Evolutionary conservation across 1,140 invertebrate species (phyloP).

Genomic region (Drosophila biarmipes): DNA sequence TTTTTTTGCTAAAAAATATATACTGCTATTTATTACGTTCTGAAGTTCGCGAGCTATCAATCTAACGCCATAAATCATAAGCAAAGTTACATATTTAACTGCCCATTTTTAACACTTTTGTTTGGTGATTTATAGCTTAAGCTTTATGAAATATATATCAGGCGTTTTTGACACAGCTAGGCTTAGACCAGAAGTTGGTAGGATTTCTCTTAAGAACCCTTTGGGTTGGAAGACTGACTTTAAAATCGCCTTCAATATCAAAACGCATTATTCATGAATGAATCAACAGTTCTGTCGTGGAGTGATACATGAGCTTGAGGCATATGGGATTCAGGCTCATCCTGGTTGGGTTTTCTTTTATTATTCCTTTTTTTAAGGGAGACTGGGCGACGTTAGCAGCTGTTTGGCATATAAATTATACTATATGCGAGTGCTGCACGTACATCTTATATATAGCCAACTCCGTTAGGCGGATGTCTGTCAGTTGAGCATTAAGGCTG

Average conservation of each 20-base stretch:
- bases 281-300: slow-evolving; percentile 31
- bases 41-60: neutral
- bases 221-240: neutral
- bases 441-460: slow-evolving; percentile 30
- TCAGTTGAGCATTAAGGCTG: slow-evolving; percentile 44
- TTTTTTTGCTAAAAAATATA: neutral
- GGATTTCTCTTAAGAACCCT: neutral
- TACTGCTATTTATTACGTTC: neutral
- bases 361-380: slow-evolving; percentile 16
- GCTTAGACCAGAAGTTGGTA: neutral
- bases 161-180: neutral
- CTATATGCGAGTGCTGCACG: slow-evolving; percentile 32
- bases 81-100: neutral
- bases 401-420: slow-evolving; percentile 70
- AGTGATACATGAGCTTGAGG: slow-evolving; percentile 30
- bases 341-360: slow-evolving; percentile 20
- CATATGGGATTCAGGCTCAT: slow-evolving; percentile 26
- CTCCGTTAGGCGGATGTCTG: slow-evolving; percentile 39
- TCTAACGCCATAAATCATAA: neutral
- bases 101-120: neutral
- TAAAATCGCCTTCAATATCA: slow-evolving; percentile 20
- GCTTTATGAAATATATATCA: neutral
- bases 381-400: slow-evolving; percentile 40
- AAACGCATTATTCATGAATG: slow-evolving; percentile 32
- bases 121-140: neutral